These are phyloP conservation scores for Aplocera efformata DNA, from an alignment of 2,888 invertebrate species.

Conservation along the genomic window DNA sequence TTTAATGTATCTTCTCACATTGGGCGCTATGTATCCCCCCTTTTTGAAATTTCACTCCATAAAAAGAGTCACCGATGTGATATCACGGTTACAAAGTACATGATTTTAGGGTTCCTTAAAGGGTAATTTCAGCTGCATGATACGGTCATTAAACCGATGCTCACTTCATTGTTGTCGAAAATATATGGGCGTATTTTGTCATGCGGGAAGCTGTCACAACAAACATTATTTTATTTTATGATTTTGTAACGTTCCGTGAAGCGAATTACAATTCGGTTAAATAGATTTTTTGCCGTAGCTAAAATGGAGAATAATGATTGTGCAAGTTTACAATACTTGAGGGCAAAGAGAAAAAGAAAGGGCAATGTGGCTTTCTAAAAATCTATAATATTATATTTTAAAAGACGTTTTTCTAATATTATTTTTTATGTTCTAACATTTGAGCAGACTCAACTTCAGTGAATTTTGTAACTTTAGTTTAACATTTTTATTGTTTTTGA, in stretches of 20 bases:
- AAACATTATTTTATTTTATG: slow-evolving; percentile 76
- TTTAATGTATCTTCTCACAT: no score
- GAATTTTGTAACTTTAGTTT: no score
- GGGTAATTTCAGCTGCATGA: slow-evolving; percentile 61
- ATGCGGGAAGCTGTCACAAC: slow-evolving; percentile 77
- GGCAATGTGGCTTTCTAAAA: no score
- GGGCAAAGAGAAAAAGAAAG: no score
- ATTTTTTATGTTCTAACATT: no score
- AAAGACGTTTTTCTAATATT: no score
- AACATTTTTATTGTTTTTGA: no score
- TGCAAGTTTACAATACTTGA: slow-evolving; percentile 41
- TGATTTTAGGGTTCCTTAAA: slow-evolving; percentile 40
- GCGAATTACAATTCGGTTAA: slow-evolving; percentile 62
- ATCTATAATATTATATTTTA: no score
- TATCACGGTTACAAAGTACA: slow-evolving; percentile 38
- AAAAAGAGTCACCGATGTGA: slow-evolving; percentile 10
- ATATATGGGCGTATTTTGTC: slow-evolving; percentile 72
- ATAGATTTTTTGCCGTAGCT: slow-evolving; percentile 56
- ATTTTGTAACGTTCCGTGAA: slow-evolving; percentile 71
- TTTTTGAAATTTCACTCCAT: no score
- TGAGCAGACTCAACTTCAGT: no score
- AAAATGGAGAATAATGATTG: slow-evolving; percentile 44
- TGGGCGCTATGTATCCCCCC: no score
- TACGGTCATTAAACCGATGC: slow-evolving; percentile 69
- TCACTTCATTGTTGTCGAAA: slow-evolving; percentile 72